Conservation (phyloP, 53 echinoderm and acorn worm species). For the Paelopatides confundens region DNA sequence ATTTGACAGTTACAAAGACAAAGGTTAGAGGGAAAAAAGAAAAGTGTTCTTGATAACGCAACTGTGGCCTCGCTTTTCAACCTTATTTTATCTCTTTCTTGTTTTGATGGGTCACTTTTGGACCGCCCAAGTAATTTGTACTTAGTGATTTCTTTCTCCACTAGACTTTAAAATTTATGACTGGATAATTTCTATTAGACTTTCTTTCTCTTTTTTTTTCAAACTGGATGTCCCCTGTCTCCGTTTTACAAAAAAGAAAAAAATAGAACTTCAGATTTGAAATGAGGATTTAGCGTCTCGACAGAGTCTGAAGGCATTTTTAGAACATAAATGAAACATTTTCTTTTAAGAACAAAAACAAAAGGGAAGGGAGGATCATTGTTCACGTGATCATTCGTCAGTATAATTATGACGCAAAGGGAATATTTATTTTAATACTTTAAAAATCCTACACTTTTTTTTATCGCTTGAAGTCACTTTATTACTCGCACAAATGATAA, state of each 20-base stretch:
- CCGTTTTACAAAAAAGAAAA: neutral
- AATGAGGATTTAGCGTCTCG: no score
- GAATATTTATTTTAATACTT: no score
- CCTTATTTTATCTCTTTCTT: neutral
- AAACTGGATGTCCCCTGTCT: neutral
- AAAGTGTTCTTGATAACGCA: neutral
- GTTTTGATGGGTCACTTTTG: slow-evolving; percentile 3
- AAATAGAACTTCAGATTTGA: no score
- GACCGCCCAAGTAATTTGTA: neutral
- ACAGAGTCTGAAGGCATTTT: no score
- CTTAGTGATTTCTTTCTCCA: neutral
- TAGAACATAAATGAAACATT: no score
- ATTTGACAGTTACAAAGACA: neutral
- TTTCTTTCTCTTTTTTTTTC: neutral
- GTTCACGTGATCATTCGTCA: no score
- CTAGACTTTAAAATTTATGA: neutral
- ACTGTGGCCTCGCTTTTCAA: slow-evolving; percentile 2
- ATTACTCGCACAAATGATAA: no score
- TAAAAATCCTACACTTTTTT: no score
- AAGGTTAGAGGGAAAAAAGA: neutral
- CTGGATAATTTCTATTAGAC: neutral
- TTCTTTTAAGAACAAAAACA: no score
- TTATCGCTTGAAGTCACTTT: no score
- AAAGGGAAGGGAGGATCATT: no score
- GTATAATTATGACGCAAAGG: no score